Conservation (phyloP, 2,888 invertebrate genomes). For the Escarpia spicata region DNA sequence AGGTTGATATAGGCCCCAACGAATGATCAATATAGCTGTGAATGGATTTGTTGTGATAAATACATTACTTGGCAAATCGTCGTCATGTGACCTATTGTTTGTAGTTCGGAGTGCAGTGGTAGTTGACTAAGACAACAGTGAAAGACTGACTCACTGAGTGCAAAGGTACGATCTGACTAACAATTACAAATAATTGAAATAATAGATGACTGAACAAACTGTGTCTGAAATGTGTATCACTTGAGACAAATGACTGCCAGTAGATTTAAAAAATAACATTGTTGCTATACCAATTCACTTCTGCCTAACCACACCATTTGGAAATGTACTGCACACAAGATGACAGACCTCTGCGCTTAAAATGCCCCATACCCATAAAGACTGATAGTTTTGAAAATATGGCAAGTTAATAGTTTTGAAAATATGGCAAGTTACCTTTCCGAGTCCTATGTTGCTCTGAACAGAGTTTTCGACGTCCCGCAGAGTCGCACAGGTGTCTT, state of each 20-base stretch:
- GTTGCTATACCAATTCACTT: neutral
- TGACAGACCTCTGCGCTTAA: too few relatives aligned
- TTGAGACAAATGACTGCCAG: neutral
- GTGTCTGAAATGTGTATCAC: neutral
- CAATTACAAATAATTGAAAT: neutral
- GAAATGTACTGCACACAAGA: too few relatives aligned
- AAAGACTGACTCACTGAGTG: neutral
- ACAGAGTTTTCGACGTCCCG: too few relatives aligned
- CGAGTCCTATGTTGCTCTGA: too few relatives aligned
- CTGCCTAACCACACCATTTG: too few relatives aligned
- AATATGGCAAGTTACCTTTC: too few relatives aligned
- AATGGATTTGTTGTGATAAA: neutral
- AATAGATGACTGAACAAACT: neutral
- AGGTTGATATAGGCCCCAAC: neutral
- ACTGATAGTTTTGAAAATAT: too few relatives aligned
- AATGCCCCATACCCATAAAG: too few relatives aligned
- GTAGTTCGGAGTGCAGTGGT: neutral
- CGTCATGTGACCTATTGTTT: neutral
- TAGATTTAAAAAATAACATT: neutral
- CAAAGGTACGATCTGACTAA: neutral
- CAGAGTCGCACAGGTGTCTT: too few relatives aligned
- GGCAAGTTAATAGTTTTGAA: too few relatives aligned
- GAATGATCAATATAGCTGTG: neutral
- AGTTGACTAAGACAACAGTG: neutral
- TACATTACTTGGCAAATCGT: neutral